These are phyloP conservation scores for Malachius bipustulatus DNA, from an alignment of 2,888 invertebrate genomes.

Conservation along the genomic window DNA sequence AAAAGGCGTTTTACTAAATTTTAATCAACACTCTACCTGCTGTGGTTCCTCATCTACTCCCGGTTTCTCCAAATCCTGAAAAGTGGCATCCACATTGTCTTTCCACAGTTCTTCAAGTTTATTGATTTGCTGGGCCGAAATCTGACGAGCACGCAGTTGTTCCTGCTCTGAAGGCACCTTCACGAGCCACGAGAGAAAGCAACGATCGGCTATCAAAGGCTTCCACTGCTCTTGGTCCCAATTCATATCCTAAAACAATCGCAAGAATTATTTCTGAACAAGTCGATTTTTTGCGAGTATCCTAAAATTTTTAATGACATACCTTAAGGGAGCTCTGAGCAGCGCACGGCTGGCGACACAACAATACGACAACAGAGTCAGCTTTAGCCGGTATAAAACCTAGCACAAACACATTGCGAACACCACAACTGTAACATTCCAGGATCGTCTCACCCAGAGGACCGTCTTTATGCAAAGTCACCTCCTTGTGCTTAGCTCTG, in stretches of 20 bases:
- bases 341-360: conserved; percentile 97
- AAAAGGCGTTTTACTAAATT: no score
- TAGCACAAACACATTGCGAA: conserved; percentile 93
- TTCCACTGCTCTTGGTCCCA: conserved; percentile 99
- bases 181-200: conserved; percentile 93
- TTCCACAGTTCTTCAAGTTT: conserved; percentile 98
- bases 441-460: conserved; percentile 94
- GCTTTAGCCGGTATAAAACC: conserved; percentile 99
- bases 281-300: not conserved
- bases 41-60: conserved; percentile 97
- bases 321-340: conserved; percentile 86
- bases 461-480: conserved; percentile 92
- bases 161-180: conserved; percentile 97
- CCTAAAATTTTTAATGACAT: conserved; percentile 10
- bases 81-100: conserved; percentile 93
- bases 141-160: conserved; percentile 89
- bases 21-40: no score
- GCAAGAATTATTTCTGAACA: conserved; percentile 1
- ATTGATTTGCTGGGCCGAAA: conserved; percentile 94
- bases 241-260: conserved; percentile 69
- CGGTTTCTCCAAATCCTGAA: conserved; percentile 96
- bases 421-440: conserved; percentile 98
- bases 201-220: conserved; percentile 91
- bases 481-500: conserved; percentile 98
- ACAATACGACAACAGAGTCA: conserved; percentile 91